These are phyloP conservation scores for Malacoraja senta DNA, from an alignment of 2,797 vertebrate genomes.

Conservation along the genomic window DNA sequence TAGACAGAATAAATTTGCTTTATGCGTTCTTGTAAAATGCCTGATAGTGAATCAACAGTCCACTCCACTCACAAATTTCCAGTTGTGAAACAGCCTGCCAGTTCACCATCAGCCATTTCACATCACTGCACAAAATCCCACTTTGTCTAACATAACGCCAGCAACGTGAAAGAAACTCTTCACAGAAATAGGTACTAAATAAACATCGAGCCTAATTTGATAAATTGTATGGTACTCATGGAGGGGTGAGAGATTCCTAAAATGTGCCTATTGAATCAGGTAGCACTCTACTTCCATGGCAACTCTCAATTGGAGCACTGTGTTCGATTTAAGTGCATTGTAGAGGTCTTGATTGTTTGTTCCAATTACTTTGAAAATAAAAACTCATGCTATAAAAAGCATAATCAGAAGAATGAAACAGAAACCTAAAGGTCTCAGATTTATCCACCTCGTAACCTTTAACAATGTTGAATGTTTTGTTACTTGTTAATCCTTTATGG, in stretches of 20 bases:
- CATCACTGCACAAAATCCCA: neutral
- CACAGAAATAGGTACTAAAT: neutral
- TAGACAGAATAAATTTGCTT: neutral
- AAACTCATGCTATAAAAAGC: neutral
- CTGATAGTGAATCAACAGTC: neutral
- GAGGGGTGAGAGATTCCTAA: neutral
- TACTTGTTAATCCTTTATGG: neutral
- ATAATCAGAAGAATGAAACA: neutral
- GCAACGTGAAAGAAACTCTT: neutral
- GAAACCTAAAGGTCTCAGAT: neutral
- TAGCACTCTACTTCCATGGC: neutral
- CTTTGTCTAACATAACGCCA: neutral
- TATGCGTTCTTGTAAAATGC: neutral
- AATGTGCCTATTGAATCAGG: neutral
- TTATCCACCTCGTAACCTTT: neutral
- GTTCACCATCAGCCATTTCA: neutral
- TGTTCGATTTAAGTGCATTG: neutral
- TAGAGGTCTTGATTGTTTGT: neutral
- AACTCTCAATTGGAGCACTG: neutral
- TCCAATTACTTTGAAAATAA: constrained; percentile 23
- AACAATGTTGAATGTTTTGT: neutral
- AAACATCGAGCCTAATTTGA: neutral
- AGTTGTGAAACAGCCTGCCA: neutral
- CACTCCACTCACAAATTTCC: neutral
- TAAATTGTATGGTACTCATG: neutral